Evolutionary conservation across 2,113 vertebrate species (phyloP), one percentile per base, ranked within the genome.

Genomic region (Blennius ocellaris): DNA sequence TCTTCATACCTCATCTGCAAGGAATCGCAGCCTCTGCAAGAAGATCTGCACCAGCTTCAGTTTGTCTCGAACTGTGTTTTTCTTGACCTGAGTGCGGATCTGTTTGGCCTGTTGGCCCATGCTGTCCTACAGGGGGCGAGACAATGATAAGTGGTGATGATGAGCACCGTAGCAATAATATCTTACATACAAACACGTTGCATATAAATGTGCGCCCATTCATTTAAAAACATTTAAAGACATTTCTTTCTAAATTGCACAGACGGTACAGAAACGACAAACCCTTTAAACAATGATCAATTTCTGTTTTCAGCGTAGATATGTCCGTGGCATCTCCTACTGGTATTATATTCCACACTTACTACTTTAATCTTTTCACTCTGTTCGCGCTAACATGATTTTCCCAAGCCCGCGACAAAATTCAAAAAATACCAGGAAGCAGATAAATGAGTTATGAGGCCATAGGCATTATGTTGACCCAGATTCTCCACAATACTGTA

Each of bases 21-120:
- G 90, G 90, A 99, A 99, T 2, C 97, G 95, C 49, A 99, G 94
- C 69, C 96, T 98, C 86, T 97, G 97, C 55, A 99, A 93, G 87
- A 97, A 97, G 90, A 95, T 96, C 72, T 97, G 96, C 37, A 94
- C 95, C 74, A 95, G 75, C 84, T 97, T 97, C 57, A 99, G 86
- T 87, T 97, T 98, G 70, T 99, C 98, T 51, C 92, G 94, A 52
- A 97, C 86, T 0, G 96, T 99, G 91, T 97, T 96, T 54, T 93
- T 96, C 93, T 99, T 99, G 69, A 99, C 97, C 72, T 99, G 97
- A 0, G 96, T 94, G 12, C 97, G 83, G 75, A 98, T 93, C 36
- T 90, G 89, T 8, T 93, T 94, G 7, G 97, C 95, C 83, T 98
- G 97, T 77, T 97, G 96, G n/a, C 95, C 94, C 95, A 98, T 97